Evolutionary conservation across 2,113 vertebrate genomes (phyloP).

Genomic region (Pygoscelis adeliae): DNA sequence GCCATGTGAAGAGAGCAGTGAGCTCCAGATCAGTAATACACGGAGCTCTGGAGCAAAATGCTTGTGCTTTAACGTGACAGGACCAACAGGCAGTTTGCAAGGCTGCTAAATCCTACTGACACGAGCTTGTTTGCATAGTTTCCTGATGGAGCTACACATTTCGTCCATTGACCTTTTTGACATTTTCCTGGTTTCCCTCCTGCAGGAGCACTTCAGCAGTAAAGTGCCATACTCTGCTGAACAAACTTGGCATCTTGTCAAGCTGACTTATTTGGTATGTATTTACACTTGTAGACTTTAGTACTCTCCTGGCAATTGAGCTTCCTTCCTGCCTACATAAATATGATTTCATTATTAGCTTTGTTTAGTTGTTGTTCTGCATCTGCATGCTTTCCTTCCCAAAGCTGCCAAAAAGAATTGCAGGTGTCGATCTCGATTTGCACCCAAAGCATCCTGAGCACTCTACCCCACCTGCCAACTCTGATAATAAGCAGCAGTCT

Average conservation of each 20-base stretch:
- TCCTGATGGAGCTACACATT: constrained; percentile 13
- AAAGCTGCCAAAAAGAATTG: constrained; percentile 17
- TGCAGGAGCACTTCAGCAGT: constrained; percentile 48
- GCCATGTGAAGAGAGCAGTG: not conserved
- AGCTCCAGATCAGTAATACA: not conserved
- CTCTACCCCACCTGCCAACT: not conserved
- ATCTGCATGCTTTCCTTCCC: constrained; percentile 7
- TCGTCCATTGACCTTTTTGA: constrained; percentile 59
- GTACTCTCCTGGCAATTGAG: constrained; percentile 68
- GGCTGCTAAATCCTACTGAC: not conserved
- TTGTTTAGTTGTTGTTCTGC: constrained; percentile 56
- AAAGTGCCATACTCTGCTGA: constrained; percentile 52
- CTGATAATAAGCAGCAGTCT: not conserved
- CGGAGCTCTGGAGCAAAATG: not conserved
- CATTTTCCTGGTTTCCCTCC: constrained; percentile 49
- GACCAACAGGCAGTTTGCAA: not conserved
- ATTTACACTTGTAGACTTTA: constrained; percentile 70
- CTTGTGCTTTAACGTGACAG: not conserved
- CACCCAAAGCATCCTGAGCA: not conserved
- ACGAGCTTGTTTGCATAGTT: not conserved
- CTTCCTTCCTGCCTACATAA: constrained; percentile 68
- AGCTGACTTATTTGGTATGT: constrained; percentile 58
- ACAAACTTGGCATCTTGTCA: constrained; percentile 64
- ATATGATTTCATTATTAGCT: constrained; percentile 67
- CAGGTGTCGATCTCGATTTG: constrained; percentile 24